Evolutionary conservation across 2,888 invertebrate genomes (phyloP), one percentile per base, ranked within the genome.

Genomic region (Orchestes rusci): DNA sequence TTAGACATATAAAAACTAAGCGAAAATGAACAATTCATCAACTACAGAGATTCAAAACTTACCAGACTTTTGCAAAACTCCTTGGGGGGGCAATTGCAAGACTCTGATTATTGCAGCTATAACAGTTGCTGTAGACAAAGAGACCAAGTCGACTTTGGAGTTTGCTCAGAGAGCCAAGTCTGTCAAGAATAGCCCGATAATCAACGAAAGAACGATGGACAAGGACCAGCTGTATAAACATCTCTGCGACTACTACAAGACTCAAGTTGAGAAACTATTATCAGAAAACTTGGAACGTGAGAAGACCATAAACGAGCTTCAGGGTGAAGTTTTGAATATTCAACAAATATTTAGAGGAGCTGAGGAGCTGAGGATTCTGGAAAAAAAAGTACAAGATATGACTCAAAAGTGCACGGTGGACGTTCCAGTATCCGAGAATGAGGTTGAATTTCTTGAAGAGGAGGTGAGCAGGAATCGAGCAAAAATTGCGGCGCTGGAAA

Each of bases 1-100:
- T 74, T 82, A 31, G 92, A 93, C 4, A 93, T 94, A 39, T 79
- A 80, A 54, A 84, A 86, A 58, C 71, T 93, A 1, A 84, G 86
- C 46, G 87, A 85, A 51, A 66, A 65, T 62, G 67, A 71, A 72
- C 60, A 66, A 67, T 55, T 50, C 50, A 50, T 62, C 0, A 61
- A 52, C 43, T 62, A 59, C 43, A 46, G 93, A 2, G 88, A 92
- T 60, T 89, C 88, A 29, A 93, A 91, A 62, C 67, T 93, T 34
- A 93, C 93, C 0, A 72, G 91, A 27, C 79, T 93, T 10, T 67
- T 93, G 4, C 87, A 90, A 64, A 80, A 84, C 48, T 88, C 91
- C 0, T 71, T 93, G 91, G 91, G 91, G n/a, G 2, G 93, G 93
- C 0, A 93, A 93, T 63, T 84, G 91, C 0, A 80, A 83, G 62